Conservation (phyloP, 2,797 vertebrate species). For the Acanthurus lineatus region DNA sequence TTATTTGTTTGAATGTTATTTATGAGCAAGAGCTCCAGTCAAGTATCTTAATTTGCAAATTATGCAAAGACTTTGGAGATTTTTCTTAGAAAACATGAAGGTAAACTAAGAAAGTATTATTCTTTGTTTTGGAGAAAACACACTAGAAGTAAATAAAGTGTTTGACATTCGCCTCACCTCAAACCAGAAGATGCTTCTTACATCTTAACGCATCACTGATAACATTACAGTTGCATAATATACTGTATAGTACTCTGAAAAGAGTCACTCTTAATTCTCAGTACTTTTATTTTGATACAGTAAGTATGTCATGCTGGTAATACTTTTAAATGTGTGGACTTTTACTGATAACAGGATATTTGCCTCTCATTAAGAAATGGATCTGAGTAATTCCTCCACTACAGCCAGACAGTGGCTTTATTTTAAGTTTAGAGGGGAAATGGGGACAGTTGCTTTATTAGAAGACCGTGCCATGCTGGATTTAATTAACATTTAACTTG, state of each 20-base stretch:
- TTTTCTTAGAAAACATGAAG: neutral
- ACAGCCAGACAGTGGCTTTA: neutral
- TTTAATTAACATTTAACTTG: constrained; percentile 28
- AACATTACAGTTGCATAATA: neutral
- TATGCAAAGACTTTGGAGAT: too few species aligned
- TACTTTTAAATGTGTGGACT: neutral
- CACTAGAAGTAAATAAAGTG: neutral
- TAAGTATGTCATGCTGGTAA: neutral
- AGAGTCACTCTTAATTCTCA: neutral
- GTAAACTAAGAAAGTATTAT: neutral
- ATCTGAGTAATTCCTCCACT: neutral
- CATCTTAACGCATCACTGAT: neutral
- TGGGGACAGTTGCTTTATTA: neutral
- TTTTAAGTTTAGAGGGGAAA: neutral
- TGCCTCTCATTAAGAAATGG: neutral
- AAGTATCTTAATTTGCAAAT: too few species aligned
- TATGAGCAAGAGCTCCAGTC: too few species aligned
- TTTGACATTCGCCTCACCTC: too few species aligned
- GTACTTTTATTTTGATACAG: neutral
- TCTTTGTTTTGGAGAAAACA: neutral
- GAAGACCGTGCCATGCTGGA: neutral
- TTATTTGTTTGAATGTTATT: too few species aligned
- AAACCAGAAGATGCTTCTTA: neutral
- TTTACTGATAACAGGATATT: too few species aligned
- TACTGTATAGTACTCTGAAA: neutral